These are phyloP conservation scores for Halictus ligatus DNA, from an alignment of 2,888 invertebrate genomes.

Conservation along the genomic window DNA sequence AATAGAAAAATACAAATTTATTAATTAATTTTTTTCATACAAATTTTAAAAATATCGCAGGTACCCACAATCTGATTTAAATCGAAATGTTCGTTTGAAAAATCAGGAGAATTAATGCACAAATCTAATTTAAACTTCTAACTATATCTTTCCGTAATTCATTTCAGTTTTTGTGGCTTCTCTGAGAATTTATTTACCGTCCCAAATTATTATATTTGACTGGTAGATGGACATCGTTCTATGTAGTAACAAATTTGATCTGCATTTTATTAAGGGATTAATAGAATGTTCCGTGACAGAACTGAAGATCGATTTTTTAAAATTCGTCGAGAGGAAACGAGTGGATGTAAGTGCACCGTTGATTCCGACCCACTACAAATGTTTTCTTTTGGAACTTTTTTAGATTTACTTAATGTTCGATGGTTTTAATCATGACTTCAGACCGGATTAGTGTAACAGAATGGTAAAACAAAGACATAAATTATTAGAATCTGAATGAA, in stretches of 20 bases:
- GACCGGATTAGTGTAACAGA: not conserved
- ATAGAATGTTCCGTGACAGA: no score
- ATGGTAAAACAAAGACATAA: not conserved
- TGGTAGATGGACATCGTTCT: no score
- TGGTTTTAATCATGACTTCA: not conserved
- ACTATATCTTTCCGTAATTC: no score
- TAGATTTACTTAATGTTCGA: not conserved
- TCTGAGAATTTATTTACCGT: no score
- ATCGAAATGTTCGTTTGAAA: not conserved
- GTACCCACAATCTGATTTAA: no score
- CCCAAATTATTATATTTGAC: no score
- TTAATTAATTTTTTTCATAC: no score
- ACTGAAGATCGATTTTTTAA: not conserved
- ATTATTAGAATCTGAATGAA: not conserved
- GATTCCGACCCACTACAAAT: not conserved
- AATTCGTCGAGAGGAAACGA: not conserved
- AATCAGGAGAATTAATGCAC: not conserved
- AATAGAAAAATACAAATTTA: not conserved
- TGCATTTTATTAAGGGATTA: no score
- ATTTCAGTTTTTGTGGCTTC: no score
- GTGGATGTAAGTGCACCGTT: not conserved
- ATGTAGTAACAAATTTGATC: no score
- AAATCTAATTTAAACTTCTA: not conserved
- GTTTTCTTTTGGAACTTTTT: slow-evolving; percentile 3
- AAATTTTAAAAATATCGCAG: no score